Evolutionary conservation across 2,888 invertebrate genomes (phyloP).

Genomic region (Aradus depressus): DNA sequence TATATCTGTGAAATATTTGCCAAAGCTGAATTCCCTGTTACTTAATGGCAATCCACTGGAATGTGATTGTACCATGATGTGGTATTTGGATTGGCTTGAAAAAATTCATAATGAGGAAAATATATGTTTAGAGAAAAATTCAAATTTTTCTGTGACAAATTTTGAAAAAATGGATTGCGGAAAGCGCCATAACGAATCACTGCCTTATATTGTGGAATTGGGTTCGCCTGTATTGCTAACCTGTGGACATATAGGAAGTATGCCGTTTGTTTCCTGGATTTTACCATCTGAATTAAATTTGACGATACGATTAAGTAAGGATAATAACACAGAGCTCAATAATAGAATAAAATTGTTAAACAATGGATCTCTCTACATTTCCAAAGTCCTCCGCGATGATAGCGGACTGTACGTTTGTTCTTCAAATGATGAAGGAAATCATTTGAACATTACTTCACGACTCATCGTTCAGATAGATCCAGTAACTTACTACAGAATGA

Average conservation of each 20-base stretch:
- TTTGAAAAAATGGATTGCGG: not conserved
- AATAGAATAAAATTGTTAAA: slow-evolving; percentile 43
- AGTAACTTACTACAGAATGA: slow-evolving; percentile 67
- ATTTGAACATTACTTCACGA: slow-evolving; percentile 63
- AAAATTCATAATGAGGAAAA: not conserved
- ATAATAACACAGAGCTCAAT: not conserved
- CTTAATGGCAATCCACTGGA: slow-evolving; percentile 68
- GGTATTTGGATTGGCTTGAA: slow-evolving; percentile 51
- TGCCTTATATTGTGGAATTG: slow-evolving; percentile 20
- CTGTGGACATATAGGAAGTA: slow-evolving; percentile 14
- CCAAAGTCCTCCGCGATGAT: slow-evolving; percentile 60
- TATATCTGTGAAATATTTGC: slow-evolving; percentile 52
- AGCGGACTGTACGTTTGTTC: slow-evolving; percentile 77
- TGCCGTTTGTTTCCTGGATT: slow-evolving; percentile 25
- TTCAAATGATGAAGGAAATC: slow-evolving; percentile 58
- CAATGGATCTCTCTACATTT: slow-evolving; percentile 68
- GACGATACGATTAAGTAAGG: not conserved
- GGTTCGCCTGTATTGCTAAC: slow-evolving; percentile 19
- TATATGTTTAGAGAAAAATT: not conserved
- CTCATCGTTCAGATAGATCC: slow-evolving; percentile 76
- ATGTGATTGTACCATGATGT: slow-evolving; percentile 76
- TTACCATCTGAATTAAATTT: slow-evolving; percentile 46
- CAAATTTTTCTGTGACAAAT: not conserved
- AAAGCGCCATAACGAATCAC: not conserved
- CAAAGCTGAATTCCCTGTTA: slow-evolving; percentile 50